phyloP scores from a whole-genome alignment of 2,113 vertebrate genomes.

The Protobothrops mucrosquamatus region DNA sequence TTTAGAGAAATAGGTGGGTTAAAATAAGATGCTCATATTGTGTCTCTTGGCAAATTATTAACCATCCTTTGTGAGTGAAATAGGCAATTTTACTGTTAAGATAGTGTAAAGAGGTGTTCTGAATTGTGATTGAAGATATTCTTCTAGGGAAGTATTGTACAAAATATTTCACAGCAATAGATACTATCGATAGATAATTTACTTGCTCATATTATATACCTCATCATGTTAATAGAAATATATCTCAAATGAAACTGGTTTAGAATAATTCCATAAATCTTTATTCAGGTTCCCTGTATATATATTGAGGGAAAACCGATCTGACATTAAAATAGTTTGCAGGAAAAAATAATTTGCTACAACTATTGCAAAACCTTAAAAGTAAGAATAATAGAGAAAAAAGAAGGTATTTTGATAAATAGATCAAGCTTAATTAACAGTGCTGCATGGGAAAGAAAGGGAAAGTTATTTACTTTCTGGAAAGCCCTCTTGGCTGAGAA shows the following conservation, averaged over 20 bases:
- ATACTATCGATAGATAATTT: neutral
- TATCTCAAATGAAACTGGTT: neutral
- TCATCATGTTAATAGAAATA: neutral
- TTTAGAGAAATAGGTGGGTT: neutral
- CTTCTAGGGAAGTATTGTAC: neutral
- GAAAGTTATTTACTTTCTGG: conserved; percentile 3
- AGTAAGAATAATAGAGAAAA: neutral
- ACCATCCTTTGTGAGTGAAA: neutral
- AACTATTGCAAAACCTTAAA: conserved; percentile 4
- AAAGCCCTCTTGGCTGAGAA: conserved; percentile 18
- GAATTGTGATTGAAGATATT: neutral
- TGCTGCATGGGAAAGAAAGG: conserved; percentile 1
- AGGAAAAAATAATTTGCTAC: neutral
- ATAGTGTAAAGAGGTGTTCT: neutral
- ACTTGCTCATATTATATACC: neutral
- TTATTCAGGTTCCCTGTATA: neutral
- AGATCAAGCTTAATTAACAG: conserved; percentile 12
- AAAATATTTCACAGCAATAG: too few relatives aligned
- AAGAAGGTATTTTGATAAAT: neutral
- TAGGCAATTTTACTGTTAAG: neutral
- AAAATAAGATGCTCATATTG: neutral
- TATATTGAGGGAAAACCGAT: neutral
- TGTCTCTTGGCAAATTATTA: neutral
- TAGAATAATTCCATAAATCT: neutral
- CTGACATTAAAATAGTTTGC: neutral